Conservation (phyloP, 1,140 invertebrate species). For the Zaprionus capensis region DNA sequence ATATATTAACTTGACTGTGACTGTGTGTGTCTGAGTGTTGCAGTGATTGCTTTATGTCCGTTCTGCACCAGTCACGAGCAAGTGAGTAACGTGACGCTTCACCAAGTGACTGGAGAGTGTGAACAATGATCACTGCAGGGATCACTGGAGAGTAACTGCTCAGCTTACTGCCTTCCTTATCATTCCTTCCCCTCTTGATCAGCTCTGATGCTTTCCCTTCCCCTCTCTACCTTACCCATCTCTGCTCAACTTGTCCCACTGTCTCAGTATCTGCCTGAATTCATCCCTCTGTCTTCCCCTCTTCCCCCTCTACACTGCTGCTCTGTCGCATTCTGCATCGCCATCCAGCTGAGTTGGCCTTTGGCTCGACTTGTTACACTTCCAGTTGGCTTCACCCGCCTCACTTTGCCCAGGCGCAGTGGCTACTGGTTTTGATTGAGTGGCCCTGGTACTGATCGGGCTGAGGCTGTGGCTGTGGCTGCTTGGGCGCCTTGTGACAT, state of each 20-base stretch:
- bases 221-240: neutral
- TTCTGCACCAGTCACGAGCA: constrained; percentile 27
- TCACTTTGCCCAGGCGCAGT: constrained; percentile 25
- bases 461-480: neutral
- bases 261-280: no score
- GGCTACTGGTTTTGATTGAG: constrained; percentile 73
- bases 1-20: neutral
- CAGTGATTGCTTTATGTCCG: constrained; percentile 72
- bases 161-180: no score
- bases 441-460: constrained; percentile 28
- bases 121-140: neutral
- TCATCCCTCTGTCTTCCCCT: neutral
- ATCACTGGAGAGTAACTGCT: no score
- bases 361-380: constrained; percentile 70
- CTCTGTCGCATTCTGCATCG: constrained; percentile 26
- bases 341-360: constrained; percentile 73
- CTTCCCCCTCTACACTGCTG: neutral
- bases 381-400: constrained; percentile 58
- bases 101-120: neutral
- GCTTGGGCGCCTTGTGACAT: constrained; percentile 55
- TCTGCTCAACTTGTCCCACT: no score
- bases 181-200: neutral
- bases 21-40: constrained; percentile 29
- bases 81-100: neutral
- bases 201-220: neutral